Conservation (phyloP, 1,140 invertebrate species). For the Polypedilum vanderplanki region DNA sequence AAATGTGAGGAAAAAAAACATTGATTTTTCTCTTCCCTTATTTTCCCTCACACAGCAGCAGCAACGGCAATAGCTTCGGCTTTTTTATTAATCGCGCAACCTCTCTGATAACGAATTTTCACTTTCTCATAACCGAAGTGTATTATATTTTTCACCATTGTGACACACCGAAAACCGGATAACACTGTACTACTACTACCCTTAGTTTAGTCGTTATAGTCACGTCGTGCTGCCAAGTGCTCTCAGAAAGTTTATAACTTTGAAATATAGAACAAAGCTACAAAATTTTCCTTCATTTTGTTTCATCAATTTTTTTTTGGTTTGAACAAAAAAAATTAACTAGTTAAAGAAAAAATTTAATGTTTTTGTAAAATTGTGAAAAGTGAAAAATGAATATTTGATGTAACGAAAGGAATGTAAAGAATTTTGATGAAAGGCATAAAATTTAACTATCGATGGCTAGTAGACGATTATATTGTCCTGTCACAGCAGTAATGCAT, state of each 20-base stretch:
- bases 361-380: too few relatives aligned
- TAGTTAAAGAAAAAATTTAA: too few relatives aligned
- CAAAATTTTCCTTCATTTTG: not conserved
- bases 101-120: slow-evolving; percentile 28
- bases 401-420: slow-evolving; percentile 31
- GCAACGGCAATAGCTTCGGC: not conserved
- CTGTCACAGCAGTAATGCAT: slow-evolving; percentile 85
- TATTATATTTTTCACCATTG: not conserved
- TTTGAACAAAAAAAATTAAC: too few relatives aligned
- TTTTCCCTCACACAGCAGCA: too few relatives aligned
- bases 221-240: slow-evolving; percentile 19
- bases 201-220: slow-evolving; percentile 23
- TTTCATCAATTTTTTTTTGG: not conserved
- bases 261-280: too few relatives aligned
- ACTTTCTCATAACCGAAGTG: slow-evolving; percentile 33
- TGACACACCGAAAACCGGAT: slow-evolving; percentile 25
- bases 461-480: slow-evolving; percentile 74
- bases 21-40: too few relatives aligned
- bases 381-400: not conserved
- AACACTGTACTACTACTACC: not conserved
- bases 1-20: too few relatives aligned
- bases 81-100: not conserved
- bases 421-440: slow-evolving; percentile 34
- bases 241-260: not conserved
- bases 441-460: slow-evolving; percentile 37